Base-by-base conservation (phyloP, 2,113 vertebrate species). In the Circaetus gallicus region DNA sequence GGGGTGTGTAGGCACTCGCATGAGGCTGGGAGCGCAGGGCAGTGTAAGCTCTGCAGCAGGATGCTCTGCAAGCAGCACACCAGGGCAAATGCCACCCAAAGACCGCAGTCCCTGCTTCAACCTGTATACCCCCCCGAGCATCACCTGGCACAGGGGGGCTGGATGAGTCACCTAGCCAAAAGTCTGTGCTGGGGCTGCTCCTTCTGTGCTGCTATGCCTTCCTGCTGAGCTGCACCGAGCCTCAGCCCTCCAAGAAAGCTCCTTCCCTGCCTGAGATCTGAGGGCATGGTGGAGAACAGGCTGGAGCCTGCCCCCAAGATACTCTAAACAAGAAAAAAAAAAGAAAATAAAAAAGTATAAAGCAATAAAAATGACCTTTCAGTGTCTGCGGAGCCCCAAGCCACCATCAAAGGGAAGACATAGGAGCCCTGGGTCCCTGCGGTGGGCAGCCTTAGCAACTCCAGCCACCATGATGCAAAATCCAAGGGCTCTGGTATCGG, bases 401-500 rank as follows among this genome's bases (percentile, higher is more conserved):
- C 19, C 5, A 6, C 38, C 43, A 38, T 18, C 31, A 34, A n/a
- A 73, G 36, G 24, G 59, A 66, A 34, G 74, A 6, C 36, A 42
- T 24, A 10, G 45, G 38, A 70, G 31, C 55, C 14, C 36, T 6
- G 1, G 26, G 61, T 29, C 22, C 22, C 56, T 6, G 6, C 18
- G 13, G 13, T 13, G 10, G 52, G 34, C 63, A 88, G 43, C 26
- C 29, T 49, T 7, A 45, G 69, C 17, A 70, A 43, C 50, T 65
- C 82, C 1, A 2, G 32, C 6, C 38, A 52, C 17, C 28, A 3
- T 0, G 0, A 1, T 17, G 38, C 21, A 13, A 24, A 73, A 13
- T 3, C 34, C 10, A 13, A 49, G 40, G 28, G 17, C n/a, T 40
- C 36, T 40, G 83, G 1, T 14, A 2, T 11, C 1, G 0, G 25